Evolutionary conservation across 1,140 invertebrate genomes (phyloP), one percentile per base, ranked within the genome.

Genomic region (Monomorium pharaonis): DNA sequence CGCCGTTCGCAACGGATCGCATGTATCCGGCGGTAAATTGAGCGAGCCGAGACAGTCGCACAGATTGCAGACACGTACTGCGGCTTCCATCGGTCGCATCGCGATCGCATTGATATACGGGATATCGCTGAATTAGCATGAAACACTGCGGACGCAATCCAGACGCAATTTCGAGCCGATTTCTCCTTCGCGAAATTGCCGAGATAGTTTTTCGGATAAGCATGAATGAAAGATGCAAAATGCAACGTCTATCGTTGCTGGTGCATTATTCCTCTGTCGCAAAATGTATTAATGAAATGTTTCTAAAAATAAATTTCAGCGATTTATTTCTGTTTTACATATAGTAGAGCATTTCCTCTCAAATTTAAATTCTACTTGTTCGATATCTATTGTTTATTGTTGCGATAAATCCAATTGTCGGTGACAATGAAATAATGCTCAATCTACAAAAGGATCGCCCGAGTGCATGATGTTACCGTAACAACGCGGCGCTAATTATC

Each of bases 21-120:
- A 56, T 58, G 70, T 77, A 81, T 86, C 84, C 88, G 77, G 54
- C 65, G 84, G 88, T 75, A 89, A 89, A 89, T 89, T 81, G 87
- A 86, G 44, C 88, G 78, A 67, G 63, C 77, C 70, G 56, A 86
- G 86, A 81, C 88, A 58, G 49, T 86, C 87, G 87, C 88, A 78
- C 67, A 74, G 58, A 83, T 83, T 72, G 78, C 21, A 70, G 76
- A 51, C 76, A 62, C 76, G 44, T 49, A 67, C 69, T 67, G 42
- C 60, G 37, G 56, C 42, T 77, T 63, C 60, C 56, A 77, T 77
- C 75, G 51, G 63, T 77, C 75, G 51, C 27, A 37, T 18, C 44
- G 62, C 60, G 60, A 78, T 65, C 60, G n/a, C 42, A 63, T 27
- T 37, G 56, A 44, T 44, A n/a, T 21, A 54, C 44, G 12, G 54